Base-by-base conservation (phyloP, 2,888 invertebrate genomes). In the Acleris literana region DNA sequence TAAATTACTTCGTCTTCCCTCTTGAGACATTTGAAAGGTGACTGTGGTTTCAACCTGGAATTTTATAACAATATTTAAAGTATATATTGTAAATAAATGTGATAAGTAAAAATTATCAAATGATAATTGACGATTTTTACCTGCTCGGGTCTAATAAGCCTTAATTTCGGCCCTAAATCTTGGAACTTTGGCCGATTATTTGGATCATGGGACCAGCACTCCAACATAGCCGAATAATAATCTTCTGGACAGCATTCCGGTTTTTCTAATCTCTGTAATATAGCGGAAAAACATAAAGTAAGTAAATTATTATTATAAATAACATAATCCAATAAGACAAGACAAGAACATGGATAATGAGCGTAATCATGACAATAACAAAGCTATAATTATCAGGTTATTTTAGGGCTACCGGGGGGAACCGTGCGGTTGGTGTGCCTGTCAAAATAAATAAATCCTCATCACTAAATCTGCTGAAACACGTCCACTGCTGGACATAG, bases 171-270 rank as follows among this genome's bases (percentile, higher is more conserved):
- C 59, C 95, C 94, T 25, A 99, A 94, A 71, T 99, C 98, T 57
- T 95, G 94, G 84, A 99, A 99, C 69, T 96, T 97, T 0, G 99
- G 99, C 68, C 99, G 93, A 72, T 96, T 95, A 44, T 94, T 93
- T 0, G 98, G 96, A 74, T 99, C 98, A 81, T 99, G 98, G 68
- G 97, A 95, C 99, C 99, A 99, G 84, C 99, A 99, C 81, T 97
- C 97, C 73, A 96, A 93, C 99, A 99, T 99, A 13, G 98, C 88
- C 9, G 95, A 94, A 83, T 97, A 99, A 85, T 98, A 98, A 49
- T 97, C 97, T 72, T 96, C 95, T 0, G 99, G 98, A 81, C 99
- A 99, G 79, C 97, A 97, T 77, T 98, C 98, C 0, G 99, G 99
- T 74, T 97, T 96, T 80, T 99, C 98, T 71, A 99, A 89, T 68